Base-by-base conservation (phyloP, 2,888 invertebrate species). In the Micropterix aruncella region DNA sequence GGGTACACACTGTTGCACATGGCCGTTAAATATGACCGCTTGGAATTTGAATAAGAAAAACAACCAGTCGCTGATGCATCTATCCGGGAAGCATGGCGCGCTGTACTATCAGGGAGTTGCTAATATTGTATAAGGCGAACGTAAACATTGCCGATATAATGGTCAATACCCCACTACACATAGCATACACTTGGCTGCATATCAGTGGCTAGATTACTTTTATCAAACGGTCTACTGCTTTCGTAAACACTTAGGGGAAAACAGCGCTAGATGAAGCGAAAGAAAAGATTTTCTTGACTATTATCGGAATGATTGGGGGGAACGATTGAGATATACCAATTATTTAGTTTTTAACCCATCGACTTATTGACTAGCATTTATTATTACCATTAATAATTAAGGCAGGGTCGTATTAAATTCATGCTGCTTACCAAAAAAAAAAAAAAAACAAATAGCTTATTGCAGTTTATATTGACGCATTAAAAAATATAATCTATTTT, bases 1-100 rank as follows among this genome's bases (percentile, higher is more conserved):
- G 84, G 84, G 1, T 70, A 73, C 47, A 80, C 80, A 2, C 73
- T 83, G 1, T 60, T 86, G 18, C 85, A 85, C 56, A 65, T 77
- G 14, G 80, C 85, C 1, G 72, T 79, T 12, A 70, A 73, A 43
- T 75, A 68, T 55, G 83, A 82, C 3, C 63, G 75, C 39, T 60
- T 65, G 44, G 0, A 77, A 81, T 57, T 60, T 70, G 46, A 57
- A 58, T 37, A 80, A 80, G 19, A 74, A 71, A 45, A 71, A 70
- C 48, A 70, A 73, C 1, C 70, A 74, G 46, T 79, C 79, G 0
- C 75, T 83, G 3, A 58, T 84, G 42, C 83, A 84, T 59, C 57
- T 83, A 46, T 81, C 83, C 2, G 77, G 80, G 48, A 59, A 75
- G 38, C 69, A 76, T 51, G n/a, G 69, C 69, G 52, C 68, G 66